Evolutionary conservation across 2,113 vertebrate genomes (phyloP).

Genomic region (Trichechus manatus): DNA sequence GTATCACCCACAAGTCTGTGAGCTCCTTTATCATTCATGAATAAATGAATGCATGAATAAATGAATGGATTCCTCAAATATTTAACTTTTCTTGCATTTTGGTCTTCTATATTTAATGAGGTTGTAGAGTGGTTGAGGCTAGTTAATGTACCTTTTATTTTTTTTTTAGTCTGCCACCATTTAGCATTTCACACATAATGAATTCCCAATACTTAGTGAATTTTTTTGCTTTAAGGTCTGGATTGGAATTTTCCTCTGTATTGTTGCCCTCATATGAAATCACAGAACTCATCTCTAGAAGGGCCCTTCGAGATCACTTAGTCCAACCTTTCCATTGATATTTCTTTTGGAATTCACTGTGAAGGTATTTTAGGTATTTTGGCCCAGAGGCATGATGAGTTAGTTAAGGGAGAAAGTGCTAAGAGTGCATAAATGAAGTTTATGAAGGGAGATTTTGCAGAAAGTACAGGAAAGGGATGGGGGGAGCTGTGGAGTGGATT

Average conservation of each 20-base stretch:
- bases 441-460: slow-evolving; percentile 55
- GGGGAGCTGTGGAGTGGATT: neutral
- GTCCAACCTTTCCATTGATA: slow-evolving; percentile 70
- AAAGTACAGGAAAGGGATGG: neutral
- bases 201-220: neutral
- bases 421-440: slow-evolving; percentile 78
- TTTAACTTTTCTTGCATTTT: neutral
- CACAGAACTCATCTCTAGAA: slow-evolving; percentile 27
- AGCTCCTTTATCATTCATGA: neutral
- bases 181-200: neutral
- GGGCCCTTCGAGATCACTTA: slow-evolving; percentile 69
- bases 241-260: slow-evolving; percentile 36
- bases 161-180: neutral
- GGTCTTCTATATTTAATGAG: neutral
- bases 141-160: neutral
- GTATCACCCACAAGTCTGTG: neutral
- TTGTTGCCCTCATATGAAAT: slow-evolving; percentile 61
- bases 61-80: neutral
- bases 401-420: slow-evolving; percentile 78
- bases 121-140: neutral
- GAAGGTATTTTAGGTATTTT: slow-evolving; percentile 80
- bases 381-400: slow-evolving; percentile 79
- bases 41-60: slow-evolving; percentile 11
- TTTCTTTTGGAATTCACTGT: slow-evolving; percentile 65
- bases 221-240: slow-evolving; percentile 4